A percentile compares a stretch with the other conserved stretches of the same genome.
These are phyloP conservation scores for Pteronotus mesoamericanus DNA, from an alignment of 2,797 vertebrate species.

Conservation along the genomic window DNA sequence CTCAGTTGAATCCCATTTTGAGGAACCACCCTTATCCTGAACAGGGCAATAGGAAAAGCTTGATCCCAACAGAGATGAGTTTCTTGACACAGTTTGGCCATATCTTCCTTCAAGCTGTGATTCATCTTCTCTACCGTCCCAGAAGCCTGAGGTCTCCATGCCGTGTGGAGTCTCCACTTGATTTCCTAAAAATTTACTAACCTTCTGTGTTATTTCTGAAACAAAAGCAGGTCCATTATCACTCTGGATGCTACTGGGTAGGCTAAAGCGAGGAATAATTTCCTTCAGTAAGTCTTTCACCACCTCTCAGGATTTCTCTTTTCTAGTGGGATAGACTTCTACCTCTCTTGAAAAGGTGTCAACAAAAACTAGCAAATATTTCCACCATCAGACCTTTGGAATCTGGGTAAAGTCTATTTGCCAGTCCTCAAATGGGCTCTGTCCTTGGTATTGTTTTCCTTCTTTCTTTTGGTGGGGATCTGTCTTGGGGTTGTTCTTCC, in stretches of 20 bases:
- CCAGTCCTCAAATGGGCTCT: neutral
- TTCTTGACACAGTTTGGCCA: too few relatives aligned
- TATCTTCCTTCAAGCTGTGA: too few relatives aligned
- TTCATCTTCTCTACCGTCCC: too few relatives aligned
- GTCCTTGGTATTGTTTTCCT: neutral
- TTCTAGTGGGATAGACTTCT: neutral
- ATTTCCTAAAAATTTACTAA: neutral
- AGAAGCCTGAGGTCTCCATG: neutral
- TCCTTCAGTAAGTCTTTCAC: neutral
- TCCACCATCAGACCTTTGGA: neutral
- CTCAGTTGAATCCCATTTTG: too few relatives aligned
- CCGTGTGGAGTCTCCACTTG: neutral
- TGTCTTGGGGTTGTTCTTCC: neutral
- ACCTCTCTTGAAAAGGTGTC: neutral
- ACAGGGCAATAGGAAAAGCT: too few relatives aligned
- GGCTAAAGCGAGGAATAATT: neutral
- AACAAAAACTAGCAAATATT: neutral
- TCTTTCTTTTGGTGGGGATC: neutral
- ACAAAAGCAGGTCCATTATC: neutral
- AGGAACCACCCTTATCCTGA: too few relatives aligned
- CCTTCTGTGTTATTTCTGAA: neutral
- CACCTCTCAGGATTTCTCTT: neutral
- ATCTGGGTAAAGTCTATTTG: neutral
- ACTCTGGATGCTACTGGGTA: neutral
- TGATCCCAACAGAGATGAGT: too few relatives aligned